Conservation (phyloP, 2,797 vertebrate genomes). For the Forpus xanthops region DNA sequence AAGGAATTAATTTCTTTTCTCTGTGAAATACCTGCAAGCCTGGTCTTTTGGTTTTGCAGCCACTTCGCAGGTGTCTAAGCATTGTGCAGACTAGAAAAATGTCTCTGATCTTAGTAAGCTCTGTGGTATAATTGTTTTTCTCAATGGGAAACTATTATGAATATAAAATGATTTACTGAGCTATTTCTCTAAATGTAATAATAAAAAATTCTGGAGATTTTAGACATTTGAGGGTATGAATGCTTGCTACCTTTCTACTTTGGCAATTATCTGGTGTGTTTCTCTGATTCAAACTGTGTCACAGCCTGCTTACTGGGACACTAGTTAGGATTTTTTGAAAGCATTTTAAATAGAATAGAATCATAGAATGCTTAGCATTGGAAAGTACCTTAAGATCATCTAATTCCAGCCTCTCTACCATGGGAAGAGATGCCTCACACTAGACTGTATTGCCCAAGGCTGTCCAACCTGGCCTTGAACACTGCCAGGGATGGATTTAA, state of each 20-base stretch:
- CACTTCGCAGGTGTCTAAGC: background rate
- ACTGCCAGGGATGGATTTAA: background rate
- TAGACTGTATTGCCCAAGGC: background rate
- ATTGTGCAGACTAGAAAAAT: background rate
- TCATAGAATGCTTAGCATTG: background rate
- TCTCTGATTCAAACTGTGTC: background rate
- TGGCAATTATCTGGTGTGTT: background rate
- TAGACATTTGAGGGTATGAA: background rate
- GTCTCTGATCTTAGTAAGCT: background rate
- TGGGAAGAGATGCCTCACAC: background rate
- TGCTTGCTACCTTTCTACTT: background rate
- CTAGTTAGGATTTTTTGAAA: background rate
- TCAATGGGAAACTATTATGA: background rate
- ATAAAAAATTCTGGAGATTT: background rate
- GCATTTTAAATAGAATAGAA: background rate
- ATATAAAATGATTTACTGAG: background rate
- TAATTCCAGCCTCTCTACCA: background rate
- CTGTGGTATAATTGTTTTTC: background rate
- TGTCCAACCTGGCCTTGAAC: background rate
- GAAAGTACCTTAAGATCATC: background rate
- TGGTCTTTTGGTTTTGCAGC: background rate
- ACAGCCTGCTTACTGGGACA: background rate
- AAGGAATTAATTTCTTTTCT: background rate
- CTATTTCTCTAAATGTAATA: background rate
- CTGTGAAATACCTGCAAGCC: background rate